Evolutionary conservation across 1,140 invertebrate species (phyloP).

Genomic region (Grapholita molesta): DNA sequence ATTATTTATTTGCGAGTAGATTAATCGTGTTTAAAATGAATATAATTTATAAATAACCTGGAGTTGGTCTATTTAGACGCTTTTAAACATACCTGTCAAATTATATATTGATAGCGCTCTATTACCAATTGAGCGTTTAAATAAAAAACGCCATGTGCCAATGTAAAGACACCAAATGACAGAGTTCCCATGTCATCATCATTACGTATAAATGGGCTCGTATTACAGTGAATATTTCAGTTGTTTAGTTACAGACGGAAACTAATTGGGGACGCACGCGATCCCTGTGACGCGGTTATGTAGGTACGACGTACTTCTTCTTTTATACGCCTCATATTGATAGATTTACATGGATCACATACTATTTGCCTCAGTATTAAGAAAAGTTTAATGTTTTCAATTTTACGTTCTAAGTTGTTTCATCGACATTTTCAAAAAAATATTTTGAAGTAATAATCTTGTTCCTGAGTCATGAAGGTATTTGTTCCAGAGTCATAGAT

Average conservation of each 20-base stretch:
- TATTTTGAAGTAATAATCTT: too few species aligned
- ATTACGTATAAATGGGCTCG: slow-evolving; percentile 61
- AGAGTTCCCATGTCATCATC: slow-evolving; percentile 66
- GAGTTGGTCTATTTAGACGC: not conserved
- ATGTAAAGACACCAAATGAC: slow-evolving; percentile 43
- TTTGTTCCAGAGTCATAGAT: too few species aligned
- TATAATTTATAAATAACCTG: slow-evolving; percentile 25
- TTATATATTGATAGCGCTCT: not conserved
- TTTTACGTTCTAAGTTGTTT: too few species aligned
- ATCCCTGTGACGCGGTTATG: not conserved
- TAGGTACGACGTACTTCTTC: not conserved
- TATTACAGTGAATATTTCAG: slow-evolving; percentile 65
- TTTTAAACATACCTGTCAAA: not conserved
- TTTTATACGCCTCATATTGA: not conserved
- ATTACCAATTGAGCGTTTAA: slow-evolving; percentile 14
- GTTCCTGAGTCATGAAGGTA: too few species aligned
- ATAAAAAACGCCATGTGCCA: slow-evolving; percentile 17
- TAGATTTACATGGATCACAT: too few species aligned
- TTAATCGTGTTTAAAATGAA: too few species aligned
- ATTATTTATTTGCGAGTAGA: too few species aligned
- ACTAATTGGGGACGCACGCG: slow-evolving; percentile 38
- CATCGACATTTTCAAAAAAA: too few species aligned
- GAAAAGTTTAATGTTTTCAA: too few species aligned
- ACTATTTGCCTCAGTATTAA: too few species aligned
- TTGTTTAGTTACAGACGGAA: slow-evolving; percentile 60